Evolutionary conservation across 2,113 vertebrate genomes (phyloP), one percentile per base, ranked within the genome.

Genomic region (Camarhynchus parvulus): DNA sequence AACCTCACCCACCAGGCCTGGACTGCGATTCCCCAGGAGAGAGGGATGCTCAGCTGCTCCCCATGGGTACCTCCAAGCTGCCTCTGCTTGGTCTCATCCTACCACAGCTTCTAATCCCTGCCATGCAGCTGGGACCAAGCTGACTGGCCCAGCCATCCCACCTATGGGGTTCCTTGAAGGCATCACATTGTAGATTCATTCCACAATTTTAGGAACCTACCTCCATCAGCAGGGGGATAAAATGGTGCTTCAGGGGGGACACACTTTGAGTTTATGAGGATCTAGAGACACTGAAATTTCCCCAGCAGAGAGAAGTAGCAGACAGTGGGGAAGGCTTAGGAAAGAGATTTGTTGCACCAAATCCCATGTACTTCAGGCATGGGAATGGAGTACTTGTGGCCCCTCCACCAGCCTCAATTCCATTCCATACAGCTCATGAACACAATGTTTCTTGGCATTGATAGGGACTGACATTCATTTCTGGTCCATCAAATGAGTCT

Each of bases 391-490:
- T 58, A 77, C 19, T 77, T 73, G 50, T 63, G 44, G 63, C 30
- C 21, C 27, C 88, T 93, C 42, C 50, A 62, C 21, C 81, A 77
- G 35, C 75, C 2, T 0, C 59, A 83, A 59, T 89, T 95, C 76
- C 86, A 90, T 83, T 88, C 77, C 83, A 50, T 66, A 80, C 33
- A 94, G 42, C 35, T 95, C 72, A 89, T n/a, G 72, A 64, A 83
- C 55, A 77, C 35, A 12, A 39, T 30, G 46, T 1, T 7, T 92
- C 83, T 86, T 95, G 94, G 30, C 59, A 52, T 67, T 90, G 50
- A 47, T 67, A 39, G 1, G 2, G 39, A 63, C 41, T 83, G 79
- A 93, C 1, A 0, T 67, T 77, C 23, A 31, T 70, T 94, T 92
- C 72, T 86, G 21, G 35, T 81, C 72, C 64, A 70, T n/a, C 35